Conservation (phyloP, 2,888 invertebrate species). For the Caradrina kadenii region DNA sequence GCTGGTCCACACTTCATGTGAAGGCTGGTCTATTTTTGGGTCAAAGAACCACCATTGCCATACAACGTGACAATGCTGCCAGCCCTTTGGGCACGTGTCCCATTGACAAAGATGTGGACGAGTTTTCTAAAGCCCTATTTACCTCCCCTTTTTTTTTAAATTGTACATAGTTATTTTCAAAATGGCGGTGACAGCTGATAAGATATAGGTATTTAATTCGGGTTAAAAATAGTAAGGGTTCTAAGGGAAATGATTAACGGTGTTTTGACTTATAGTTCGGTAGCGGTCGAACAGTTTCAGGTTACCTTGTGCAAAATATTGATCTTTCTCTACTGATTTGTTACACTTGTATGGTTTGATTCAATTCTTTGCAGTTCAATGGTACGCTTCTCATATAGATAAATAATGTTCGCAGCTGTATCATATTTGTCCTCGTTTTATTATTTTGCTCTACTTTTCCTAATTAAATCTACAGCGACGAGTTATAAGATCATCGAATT, state of each 20-base stretch:
- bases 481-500: conserved; percentile 32
- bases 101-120: no score
- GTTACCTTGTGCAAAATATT: neutral
- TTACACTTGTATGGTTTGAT: neutral
- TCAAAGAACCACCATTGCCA: no score
- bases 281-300: neutral
- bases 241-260: neutral
- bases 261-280: neutral
- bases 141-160: no score
- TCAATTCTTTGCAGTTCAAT: neutral
- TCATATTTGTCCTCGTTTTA: conserved; percentile 4
- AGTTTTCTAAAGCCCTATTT: no score
- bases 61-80: no score
- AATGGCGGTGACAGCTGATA: no score
- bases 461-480: conserved; percentile 27
- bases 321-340: neutral
- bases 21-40: no score
- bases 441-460: conserved; percentile 24
- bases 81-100: no score
- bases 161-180: no score
- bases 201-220: no score
- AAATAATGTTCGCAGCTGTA: neutral
- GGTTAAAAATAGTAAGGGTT: no score
- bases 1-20: no score
- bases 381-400: neutral